Evolutionary conservation across 2,113 vertebrate genomes (phyloP), one percentile per base, ranked within the genome.

Genomic region (Agapornis roseicollis): DNA sequence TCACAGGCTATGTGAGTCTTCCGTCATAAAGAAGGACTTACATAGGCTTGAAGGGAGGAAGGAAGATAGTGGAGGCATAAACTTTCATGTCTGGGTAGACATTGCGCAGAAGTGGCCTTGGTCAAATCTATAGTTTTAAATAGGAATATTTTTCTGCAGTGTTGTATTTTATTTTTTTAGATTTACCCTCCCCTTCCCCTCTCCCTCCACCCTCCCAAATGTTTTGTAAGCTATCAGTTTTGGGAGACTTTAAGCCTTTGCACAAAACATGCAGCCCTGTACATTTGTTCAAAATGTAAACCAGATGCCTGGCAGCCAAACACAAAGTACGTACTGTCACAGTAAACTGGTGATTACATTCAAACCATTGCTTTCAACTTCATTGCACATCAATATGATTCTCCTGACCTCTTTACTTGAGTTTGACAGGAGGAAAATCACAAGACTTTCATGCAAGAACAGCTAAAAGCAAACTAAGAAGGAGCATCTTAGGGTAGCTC

Each of bases 381-480:
- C 79, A 83, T 6, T 91, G 82, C 92, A 83, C 92, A 73, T 88
- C 77, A 97, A 95, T 93, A 88, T 61, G 58, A 82, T 83, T 89
- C 60, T 85, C 37, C 44, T 52, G 94, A 73, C 66, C 53, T 37
- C 53, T 80, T 94, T 83, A 37, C 82, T 76, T 83, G 79, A 77
- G 64, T 90, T 63, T 90, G 44, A 80, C 2, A 6, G 74, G 71
- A 85, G 70, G 79, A 89, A 76, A 95, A 89, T 91, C 93, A 72
- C 39, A 82, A 49, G 53, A 63, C 31, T 88, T 80, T 58, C 56
- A 55, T 63, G 25, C 46, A 73, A 66, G 56, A 89, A 11, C 35
- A 82, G 70, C 31, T 90, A 31, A 79, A 84, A 94, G 70, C 55
- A 42, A 91, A 68, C 33, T 39, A 76, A 86, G 73, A 64, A 71